These are phyloP conservation scores for Bungarus multicinctus DNA, from an alignment of 2,113 vertebrate species.

Conservation along the genomic window DNA sequence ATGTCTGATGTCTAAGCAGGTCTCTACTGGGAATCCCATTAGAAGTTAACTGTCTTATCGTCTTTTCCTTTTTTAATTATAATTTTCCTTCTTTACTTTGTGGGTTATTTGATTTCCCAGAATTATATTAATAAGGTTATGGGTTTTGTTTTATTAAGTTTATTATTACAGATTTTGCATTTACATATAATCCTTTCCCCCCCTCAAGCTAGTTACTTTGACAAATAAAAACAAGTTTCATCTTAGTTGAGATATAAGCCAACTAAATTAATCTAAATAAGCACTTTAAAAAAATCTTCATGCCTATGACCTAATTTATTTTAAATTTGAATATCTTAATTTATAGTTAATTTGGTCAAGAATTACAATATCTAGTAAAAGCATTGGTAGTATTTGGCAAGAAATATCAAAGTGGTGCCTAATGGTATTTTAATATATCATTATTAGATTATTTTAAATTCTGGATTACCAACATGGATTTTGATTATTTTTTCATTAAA, in stretches of 20 bases:
- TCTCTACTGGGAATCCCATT: background rate
- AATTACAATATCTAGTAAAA: background rate
- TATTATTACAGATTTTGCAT: background rate
- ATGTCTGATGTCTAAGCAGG: background rate
- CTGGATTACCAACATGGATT: background rate
- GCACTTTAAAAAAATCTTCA: background rate
- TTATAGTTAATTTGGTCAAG: background rate
- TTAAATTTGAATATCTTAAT: background rate
- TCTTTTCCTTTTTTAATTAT: background rate
- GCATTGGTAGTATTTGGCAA: background rate
- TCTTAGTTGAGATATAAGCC: background rate
- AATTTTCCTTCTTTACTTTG: background rate
- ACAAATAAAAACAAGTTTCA: background rate
- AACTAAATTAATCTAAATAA: background rate
- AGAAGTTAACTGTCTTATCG: background rate
- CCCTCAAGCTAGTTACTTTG: background rate
- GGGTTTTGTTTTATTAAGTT: background rate
- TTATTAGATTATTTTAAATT: background rate
- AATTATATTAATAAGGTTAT: background rate
- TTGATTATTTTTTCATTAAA: background rate
- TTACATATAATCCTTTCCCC: background rate
- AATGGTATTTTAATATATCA: background rate
- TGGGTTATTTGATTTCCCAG: background rate
- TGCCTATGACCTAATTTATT: background rate
- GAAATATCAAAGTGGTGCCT: background rate